Conservation (phyloP, 2,797 vertebrate genomes). For the Centroberyx gerrardi region DNA sequence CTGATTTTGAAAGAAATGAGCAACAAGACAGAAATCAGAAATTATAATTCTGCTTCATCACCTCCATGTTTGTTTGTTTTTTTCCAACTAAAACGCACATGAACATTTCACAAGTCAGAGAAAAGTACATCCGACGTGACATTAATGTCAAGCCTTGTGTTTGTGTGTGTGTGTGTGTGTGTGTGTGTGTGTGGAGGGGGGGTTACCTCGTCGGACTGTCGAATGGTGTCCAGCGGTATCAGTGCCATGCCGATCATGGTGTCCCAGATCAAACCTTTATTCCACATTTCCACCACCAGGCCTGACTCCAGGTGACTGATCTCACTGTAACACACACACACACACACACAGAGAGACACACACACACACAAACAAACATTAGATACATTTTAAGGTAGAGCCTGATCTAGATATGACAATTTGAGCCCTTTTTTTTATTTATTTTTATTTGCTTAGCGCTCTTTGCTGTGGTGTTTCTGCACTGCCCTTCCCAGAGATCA, state of each 20-base stretch:
- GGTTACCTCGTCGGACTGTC: constrained; percentile 93
- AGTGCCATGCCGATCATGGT: constrained; percentile 95
- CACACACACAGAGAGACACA: constrained; percentile 30
- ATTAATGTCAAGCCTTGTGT: background rate
- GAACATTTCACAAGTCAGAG: too few relatives aligned
- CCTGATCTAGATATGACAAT: too few relatives aligned
- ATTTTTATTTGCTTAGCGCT: too few relatives aligned
- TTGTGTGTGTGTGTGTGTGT: constrained; percentile 1
- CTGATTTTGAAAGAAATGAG: too few relatives aligned
- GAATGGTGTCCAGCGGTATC: constrained; percentile 91
- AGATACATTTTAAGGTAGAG: background rate
- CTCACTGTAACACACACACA: constrained; percentile 86
- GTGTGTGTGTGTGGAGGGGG: background rate
- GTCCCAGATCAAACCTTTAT: constrained; percentile 99
- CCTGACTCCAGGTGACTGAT: constrained; percentile 94
- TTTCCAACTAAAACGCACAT: too few relatives aligned
- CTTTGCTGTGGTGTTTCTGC: too few relatives aligned
- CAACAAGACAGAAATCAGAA: too few relatives aligned
- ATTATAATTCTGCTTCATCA: too few relatives aligned
- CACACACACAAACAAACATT: background rate
- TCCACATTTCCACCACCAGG: constrained; percentile 98
- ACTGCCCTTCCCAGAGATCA: too few relatives aligned
- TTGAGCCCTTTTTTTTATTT: too few relatives aligned
- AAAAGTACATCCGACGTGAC: background rate
- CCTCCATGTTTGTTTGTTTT: too few relatives aligned